Evolutionary conservation across 2,888 invertebrate species (phyloP), one percentile per base, ranked within the genome.

Genomic region (Venusia cambrica): DNA sequence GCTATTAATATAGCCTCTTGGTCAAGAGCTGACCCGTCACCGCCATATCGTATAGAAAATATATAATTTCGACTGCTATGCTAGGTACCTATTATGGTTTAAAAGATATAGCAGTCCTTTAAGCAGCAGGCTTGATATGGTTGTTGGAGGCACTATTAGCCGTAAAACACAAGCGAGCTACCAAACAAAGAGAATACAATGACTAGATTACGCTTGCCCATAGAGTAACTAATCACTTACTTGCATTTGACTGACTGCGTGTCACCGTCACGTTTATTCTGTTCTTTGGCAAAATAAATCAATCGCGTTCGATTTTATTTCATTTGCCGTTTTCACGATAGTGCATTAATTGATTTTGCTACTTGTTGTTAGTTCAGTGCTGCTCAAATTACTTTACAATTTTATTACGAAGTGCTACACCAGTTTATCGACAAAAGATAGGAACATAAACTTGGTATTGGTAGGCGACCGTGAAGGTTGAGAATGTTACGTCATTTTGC

Each of bases 401-500:
- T 32, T 6, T 25, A 27, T 13, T 15, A 25, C 17, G 22, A 33
- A 31, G 22, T 38, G 35, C 14, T 35, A 25, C 11, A 30, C 28
- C 24, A 39, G 28, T 37, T 28, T 26, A 26, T 27, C 34, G 27
- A 29, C 33, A 39, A 40, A 20, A 43, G 37, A 47, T 39, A n/a
- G n/a, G n/a, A n/a, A 37, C 66, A 64, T 62, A 69, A 55, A 66
- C 60, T 64, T 78, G 73, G 74, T 76, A 73, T 75, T 78, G 73
- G 74, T 76, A 73, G 74, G 83, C 84, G 85, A 80, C 83, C 83
- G 84, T 87, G 87, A 87, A 87, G 85, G 84, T 84, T 87, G 81
- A 84, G 81, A 80, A 78, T 85, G 87, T 87, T 87, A 87, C 87
- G 87, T 87, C 87, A 87, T 83, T 85, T 84, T 72, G 71, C 68